Percentiles rank a stretch among this genome's conserved stretches.
These are phyloP conservation scores for Manis javanica DNA, from an alignment of 2,797 vertebrate species.

Conservation along the genomic window DNA sequence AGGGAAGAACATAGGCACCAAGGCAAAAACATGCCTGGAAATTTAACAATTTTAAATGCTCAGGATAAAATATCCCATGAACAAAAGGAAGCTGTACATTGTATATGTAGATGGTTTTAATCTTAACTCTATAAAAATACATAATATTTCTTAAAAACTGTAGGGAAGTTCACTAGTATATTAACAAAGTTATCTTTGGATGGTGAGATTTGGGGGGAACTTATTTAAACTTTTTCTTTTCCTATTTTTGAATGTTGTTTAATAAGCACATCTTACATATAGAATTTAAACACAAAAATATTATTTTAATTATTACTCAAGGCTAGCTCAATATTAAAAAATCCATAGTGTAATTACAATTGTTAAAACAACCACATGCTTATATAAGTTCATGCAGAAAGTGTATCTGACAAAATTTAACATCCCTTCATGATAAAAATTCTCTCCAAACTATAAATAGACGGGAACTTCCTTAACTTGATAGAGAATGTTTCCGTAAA, in stretches of 20 bases:
- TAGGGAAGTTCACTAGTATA: not conserved
- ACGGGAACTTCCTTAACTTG: not conserved
- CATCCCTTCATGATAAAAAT: slow-evolving; percentile 7
- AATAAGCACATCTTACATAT: not conserved
- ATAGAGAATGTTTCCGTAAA: not conserved
- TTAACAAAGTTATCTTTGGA: not conserved
- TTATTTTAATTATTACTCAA: not conserved
- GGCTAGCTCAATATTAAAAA: not conserved
- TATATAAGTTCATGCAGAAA: slow-evolving; percentile 30
- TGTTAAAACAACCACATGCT: not conserved
- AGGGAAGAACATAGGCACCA: not conserved
- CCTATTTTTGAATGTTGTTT: not conserved
- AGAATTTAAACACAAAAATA: slow-evolving; percentile 17
- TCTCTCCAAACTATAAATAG: not conserved
- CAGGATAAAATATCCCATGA: not conserved
- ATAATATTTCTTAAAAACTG: not conserved
- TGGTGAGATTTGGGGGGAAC: not conserved
- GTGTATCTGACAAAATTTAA: slow-evolving; percentile 34
- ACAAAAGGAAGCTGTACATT: not conserved
- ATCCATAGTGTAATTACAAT: not conserved
- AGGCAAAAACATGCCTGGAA: not conserved
- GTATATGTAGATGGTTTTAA: not conserved
- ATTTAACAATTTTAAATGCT: not conserved
- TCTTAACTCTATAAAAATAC: not conserved
- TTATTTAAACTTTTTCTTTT: slow-evolving; percentile 2